Evolutionary conservation across 2,797 vertebrate genomes (phyloP).

Genomic region (Anomalospiza imberbis): DNA sequence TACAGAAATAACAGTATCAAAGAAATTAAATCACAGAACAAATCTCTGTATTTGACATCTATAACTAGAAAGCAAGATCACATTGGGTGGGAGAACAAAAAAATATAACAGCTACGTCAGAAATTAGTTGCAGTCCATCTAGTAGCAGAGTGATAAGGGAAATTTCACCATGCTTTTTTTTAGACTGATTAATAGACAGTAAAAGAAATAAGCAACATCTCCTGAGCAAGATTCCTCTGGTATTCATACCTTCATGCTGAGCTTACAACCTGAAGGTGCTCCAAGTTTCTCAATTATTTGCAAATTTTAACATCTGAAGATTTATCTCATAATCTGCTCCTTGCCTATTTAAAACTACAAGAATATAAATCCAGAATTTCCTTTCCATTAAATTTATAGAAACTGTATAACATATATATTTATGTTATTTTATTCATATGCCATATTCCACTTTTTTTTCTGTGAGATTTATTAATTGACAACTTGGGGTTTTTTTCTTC

Average conservation of each 20-base stretch:
- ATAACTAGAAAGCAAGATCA: not conserved
- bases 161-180: not conserved
- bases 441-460: not conserved
- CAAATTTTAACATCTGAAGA: not conserved
- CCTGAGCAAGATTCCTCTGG: not conserved
- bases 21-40: not conserved
- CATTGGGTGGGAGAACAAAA: not conserved
- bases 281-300: not conserved
- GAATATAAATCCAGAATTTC: not conserved
- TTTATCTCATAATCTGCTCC: not conserved
- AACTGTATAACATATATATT: not conserved
- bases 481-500: rapidly evolving
- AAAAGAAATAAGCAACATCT: not conserved
- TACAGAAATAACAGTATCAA: not conserved
- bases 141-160: not conserved
- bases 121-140: not conserved
- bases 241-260: not conserved
- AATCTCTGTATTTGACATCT: not conserved
- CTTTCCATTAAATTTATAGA: not conserved
- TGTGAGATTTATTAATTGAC: not conserved
- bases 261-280: not conserved
- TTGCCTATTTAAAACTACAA: not conserved
- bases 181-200: not conserved
- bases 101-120: not conserved
- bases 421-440: not conserved